These are phyloP conservation scores for Euplagia quadripunctaria DNA, from an alignment of 2,888 invertebrate genomes.

Conservation along the genomic window DNA sequence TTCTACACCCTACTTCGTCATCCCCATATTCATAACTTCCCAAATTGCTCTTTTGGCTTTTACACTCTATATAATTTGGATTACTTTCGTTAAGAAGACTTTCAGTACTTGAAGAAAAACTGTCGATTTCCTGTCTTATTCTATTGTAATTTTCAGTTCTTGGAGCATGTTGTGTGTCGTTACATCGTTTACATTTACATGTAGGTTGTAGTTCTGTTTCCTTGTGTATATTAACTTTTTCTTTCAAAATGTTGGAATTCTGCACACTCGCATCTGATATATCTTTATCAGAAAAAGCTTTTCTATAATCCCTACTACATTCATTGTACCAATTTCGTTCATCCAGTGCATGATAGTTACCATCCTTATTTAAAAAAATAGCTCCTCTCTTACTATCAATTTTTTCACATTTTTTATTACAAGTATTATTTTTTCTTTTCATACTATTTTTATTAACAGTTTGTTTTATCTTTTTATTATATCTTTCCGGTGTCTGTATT, in stretches of 20 bases:
- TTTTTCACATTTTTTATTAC: neutral
- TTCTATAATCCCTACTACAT: neutral
- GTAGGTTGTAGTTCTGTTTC: neutral
- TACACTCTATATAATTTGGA: neutral
- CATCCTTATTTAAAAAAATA: neutral
- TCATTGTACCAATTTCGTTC: neutral
- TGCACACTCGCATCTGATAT: neutral
- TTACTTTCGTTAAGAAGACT: neutral
- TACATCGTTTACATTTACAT: neutral
- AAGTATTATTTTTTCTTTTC: neutral
- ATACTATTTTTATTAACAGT: neutral
- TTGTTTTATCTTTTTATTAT: neutral
- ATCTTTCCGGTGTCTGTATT: neutral
- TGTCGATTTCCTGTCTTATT: neutral
- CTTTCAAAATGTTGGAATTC: neutral
- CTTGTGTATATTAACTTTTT: neutral
- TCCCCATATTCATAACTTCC: neutral
- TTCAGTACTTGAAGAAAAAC: neutral
- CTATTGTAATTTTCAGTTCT: too few relatives aligned
- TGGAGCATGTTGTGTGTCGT: neutral
- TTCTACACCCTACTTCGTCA: neutral
- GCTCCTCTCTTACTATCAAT: neutral
- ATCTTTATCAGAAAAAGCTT: neutral
- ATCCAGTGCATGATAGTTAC: neutral
- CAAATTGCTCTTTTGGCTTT: neutral